A percentile compares a stretch with the other conserved stretches of the same genome.
phyloP scores from a whole-genome alignment of 2,888 invertebrate species.

The Phengaris alcon region DNA sequence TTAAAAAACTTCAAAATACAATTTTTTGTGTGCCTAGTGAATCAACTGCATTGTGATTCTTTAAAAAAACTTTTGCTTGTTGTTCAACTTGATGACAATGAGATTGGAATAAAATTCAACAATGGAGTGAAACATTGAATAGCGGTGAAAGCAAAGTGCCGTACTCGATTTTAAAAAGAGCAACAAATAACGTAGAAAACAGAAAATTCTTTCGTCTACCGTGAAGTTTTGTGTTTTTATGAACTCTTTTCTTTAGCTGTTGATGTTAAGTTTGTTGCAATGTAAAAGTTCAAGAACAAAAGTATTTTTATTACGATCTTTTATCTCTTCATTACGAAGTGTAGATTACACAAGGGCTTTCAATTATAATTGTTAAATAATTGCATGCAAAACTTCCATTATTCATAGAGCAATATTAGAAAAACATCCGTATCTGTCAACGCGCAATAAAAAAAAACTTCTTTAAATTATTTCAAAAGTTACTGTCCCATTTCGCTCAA shows the following conservation, averaged over 20 bases:
- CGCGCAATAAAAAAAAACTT: no score
- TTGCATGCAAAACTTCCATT: no score
- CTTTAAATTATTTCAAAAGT: no score
- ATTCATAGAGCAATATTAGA: no score
- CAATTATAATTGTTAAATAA: no score
- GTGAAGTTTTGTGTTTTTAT: neutral
- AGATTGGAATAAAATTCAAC: slow-evolving; percentile 6
- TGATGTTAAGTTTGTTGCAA: neutral
- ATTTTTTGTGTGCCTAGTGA: neutral
- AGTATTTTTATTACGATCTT: neutral
- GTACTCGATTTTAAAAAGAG: slow-evolving; percentile 2
- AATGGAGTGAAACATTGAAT: neutral
- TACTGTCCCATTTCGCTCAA: no score
- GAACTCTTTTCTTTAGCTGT: neutral
- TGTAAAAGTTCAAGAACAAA: neutral
- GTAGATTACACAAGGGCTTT: no score
- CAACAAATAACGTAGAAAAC: neutral
- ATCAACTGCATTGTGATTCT: slow-evolving; percentile 13
- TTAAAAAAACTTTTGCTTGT: neutral
- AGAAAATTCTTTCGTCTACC: neutral
- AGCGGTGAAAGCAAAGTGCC: neutral
- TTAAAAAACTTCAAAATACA: neutral
- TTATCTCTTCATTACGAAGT: neutral
- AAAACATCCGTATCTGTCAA: no score
- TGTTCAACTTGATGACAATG: slow-evolving; percentile 10